Evolutionary conservation across 2,888 invertebrate genomes (phyloP), one percentile per base, ranked within the genome.

Genomic region (Brenthis daphne): DNA sequence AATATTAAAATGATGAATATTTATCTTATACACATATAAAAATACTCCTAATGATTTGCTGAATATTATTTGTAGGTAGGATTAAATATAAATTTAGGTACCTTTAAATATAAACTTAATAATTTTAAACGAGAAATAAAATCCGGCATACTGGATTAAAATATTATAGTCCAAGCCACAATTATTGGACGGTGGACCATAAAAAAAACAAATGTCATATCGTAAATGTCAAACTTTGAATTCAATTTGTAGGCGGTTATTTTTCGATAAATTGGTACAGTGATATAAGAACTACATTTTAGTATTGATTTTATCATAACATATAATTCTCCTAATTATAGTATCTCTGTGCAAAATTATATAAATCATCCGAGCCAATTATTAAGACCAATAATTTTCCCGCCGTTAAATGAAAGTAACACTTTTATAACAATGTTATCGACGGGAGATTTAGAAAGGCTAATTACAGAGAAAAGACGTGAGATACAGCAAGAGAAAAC

Each of bases 401-500:
- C 81, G 80, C 80, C 80, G 74, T 75, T 68, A 72, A 65, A 67
- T 58, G 71, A 77, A 81, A 82, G 79, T 78, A 72, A 80, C 80
- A 82, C 77, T 80, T 78, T 78, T 61, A 69, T 58, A 70, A 86
- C 85, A 88, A 92, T 92, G 91, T 79, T 89, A 87, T 90, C 91
- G 71, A 73, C 83, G 58, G 78, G 74, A 72, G 81, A 82, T 80
- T 82, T 92, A 86, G 92, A 92, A 87, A 89, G 80, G 80, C 81
- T 92, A 81, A 91, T 92, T 86, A 77, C 82, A 63, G 82, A 78
- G 82, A 92, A 92, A 88, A 90, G 83, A 79, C 84, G 83, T 82
- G 88, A 89, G 81, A 88, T 92, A 79, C 84, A 89, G 78, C 82
- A 81, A 70, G 92, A 92, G 83, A 92, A 92, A 87, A 79, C 76